A percentile compares a stretch with the other conserved stretches of the same genome.
Evolutionary conservation across 2,888 invertebrate species (phyloP).

Genomic region (Allolobophora icterica): DNA sequence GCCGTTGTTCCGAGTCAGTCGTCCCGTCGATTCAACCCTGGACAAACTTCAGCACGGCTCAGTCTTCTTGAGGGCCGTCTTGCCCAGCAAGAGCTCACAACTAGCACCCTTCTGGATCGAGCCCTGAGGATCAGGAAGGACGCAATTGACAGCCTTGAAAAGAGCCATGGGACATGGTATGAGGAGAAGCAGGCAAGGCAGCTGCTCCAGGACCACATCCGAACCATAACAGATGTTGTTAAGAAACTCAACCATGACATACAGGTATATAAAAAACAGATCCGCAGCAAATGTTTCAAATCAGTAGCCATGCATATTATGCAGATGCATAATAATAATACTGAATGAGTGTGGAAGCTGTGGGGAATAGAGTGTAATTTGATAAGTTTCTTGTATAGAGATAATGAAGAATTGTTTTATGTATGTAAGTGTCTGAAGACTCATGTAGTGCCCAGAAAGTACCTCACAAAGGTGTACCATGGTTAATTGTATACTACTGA

Average conservation of each 20-base stretch:
- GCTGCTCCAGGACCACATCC: conserved; percentile 63
- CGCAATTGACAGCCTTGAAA: conserved; percentile 62
- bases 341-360: neutral
- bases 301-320: neutral
- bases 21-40: neutral
- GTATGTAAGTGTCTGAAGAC: neutral
- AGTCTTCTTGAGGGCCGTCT: conserved; percentile 57
- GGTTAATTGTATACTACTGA: neutral
- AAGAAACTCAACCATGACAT: conserved; percentile 62
- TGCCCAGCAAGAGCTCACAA: conserved; percentile 56
- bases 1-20: neutral
- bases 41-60: neutral
- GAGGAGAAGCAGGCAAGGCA: conserved; percentile 61
- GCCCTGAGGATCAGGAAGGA: conserved; percentile 60
- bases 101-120: conserved; percentile 59
- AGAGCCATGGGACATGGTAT: conserved; percentile 63
- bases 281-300: neutral
- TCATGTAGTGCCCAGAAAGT: neutral
- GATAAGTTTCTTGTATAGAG: neutral
- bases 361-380: neutral
- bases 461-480: neutral
- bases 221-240: conserved; percentile 63
- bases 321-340: neutral
- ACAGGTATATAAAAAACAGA: conserved; percentile 49
- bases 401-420: neutral